Base-by-base conservation (phyloP, 2,113 vertebrate species). In the Ptychochromis oligacanthus region DNA sequence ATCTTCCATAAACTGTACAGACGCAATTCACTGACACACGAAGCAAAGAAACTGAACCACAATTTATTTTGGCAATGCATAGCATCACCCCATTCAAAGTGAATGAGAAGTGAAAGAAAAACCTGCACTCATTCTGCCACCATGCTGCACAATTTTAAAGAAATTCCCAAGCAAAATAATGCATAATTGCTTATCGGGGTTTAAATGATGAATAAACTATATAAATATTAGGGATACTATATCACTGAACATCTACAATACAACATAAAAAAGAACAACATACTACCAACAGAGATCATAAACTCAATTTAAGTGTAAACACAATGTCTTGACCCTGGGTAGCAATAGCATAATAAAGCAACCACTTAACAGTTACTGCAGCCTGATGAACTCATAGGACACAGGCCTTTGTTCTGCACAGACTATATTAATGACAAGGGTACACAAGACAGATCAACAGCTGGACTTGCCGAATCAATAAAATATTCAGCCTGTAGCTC, bases 371-470 rank as follows among this genome's bases (percentile, higher is more conserved):
- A 59, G 46, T 74, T 59, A 70, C 59, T 31, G 20, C 76, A 46
- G 78, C 79, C 80, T 89, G 85, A 95, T 93, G 88, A 93, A 95
- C 87, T 92, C 60, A 20, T 10, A 28, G 78, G 77, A 83, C 61
- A 15, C n/a, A 1, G 46, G 79, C 55, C 92, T 91, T 93, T 93
- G 94, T 93, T 93, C 70, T 38, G 65, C 79, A 75, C 54, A 87
- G 91, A 92, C 89, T 88, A 88, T 74, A 92, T 93, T 93, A 94
- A 94, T 87, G 94, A 91, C 91, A 88, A 20, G 15, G 74, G 92
- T 92, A 92, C 92, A 93, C 91, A 91, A 87, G 91, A 88, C 78
- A 22, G 92, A 92, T 93, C 91, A 94, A 92, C 91, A 89, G 85
- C 88, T 87, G 90, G 79, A 92, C 88, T 90, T 22, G 70, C 22